Percentiles rank a stretch among this genome's conserved stretches.
Conservation (phyloP, 92 coral and sea anemone genomes). For the Epizoanthus scotinus region DNA sequence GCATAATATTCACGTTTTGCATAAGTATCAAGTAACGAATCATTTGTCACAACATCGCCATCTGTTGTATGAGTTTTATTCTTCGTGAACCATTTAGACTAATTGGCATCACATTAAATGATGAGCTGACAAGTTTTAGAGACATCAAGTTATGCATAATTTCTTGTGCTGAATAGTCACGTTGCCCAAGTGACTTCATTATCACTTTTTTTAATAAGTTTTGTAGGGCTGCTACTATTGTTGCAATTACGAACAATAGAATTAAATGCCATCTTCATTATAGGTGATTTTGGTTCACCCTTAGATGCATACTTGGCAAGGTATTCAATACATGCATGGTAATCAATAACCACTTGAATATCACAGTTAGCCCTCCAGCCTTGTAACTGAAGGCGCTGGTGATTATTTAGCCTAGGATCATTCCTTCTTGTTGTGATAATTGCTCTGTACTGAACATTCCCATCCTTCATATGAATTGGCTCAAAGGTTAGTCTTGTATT, state of each 20-base stretch:
- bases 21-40: too few relatives aligned
- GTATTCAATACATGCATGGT: too few relatives aligned
- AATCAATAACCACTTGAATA: too few relatives aligned
- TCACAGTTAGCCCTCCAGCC: too few relatives aligned
- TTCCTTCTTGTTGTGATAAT: slow-evolving; percentile 56
- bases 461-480: slow-evolving; percentile 57
- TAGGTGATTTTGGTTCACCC: slow-evolving; percentile 47
- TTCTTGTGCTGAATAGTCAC: slow-evolving; percentile 60
- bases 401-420: slow-evolving; percentile 17
- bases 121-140: slow-evolving; percentile 50
- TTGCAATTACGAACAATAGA: slow-evolving; percentile 45
- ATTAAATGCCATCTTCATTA: slow-evolving; percentile 43
- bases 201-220: slow-evolving; percentile 46
- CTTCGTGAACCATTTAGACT: slow-evolving; percentile 59
- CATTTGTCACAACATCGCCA: too few relatives aligned
- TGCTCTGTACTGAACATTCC: slow-evolving; percentile 49
- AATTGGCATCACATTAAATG: slow-evolving; percentile 52
- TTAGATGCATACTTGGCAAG: too few relatives aligned
- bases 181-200: slow-evolving; percentile 59
- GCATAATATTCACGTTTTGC: too few relatives aligned
- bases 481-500: slow-evolving; percentile 64
- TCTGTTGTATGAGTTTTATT: too few relatives aligned
- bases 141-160: slow-evolving; percentile 53
- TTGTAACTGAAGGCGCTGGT: too few relatives aligned
- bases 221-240: slow-evolving; percentile 33